phyloP scores from a whole-genome alignment of 2,888 invertebrate genomes.

The Pseudococcus viburni region DNA sequence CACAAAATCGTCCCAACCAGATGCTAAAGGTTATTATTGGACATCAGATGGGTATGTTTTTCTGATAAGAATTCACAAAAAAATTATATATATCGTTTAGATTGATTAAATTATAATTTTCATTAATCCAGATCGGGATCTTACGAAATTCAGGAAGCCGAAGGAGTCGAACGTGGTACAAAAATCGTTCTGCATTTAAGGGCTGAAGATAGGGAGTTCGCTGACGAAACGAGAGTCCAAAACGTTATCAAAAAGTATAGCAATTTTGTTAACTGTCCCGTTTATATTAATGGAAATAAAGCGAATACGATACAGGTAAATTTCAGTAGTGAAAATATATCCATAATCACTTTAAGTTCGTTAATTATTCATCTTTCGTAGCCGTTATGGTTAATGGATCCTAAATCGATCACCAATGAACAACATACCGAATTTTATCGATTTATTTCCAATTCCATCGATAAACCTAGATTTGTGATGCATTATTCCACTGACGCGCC shows the following conservation, averaged over 20 bases:
- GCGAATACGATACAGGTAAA: constrained; percentile 88
- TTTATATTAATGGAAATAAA: constrained; percentile 89
- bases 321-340: not conserved
- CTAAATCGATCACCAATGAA: constrained; percentile 86
- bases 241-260: constrained; percentile 96
- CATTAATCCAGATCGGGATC: constrained; percentile 79
- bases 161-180: constrained; percentile 89
- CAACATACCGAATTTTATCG: constrained; percentile 95
- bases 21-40: constrained; percentile 87
- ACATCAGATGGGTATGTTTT: constrained; percentile 86
- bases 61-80: not conserved
- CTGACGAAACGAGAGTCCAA: constrained; percentile 88
- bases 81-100: not conserved
- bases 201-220: constrained; percentile 88
- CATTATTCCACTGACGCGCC: constrained; percentile 96
- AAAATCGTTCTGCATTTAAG: constrained; percentile 94
- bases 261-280: constrained; percentile 95
- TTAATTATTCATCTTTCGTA: constrained; percentile 71
- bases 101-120: constrained; percentile 16
- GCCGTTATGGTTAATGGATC: constrained; percentile 94
- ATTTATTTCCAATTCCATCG: constrained; percentile 88
- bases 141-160: constrained; percentile 90
- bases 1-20: constrained; percentile 80
- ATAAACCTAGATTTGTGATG: constrained; percentile 88
- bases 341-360: constrained; percentile 37